Evolutionary conservation across 1,140 invertebrate species (phyloP).

Genomic region (Vanessa tameamea): DNA sequence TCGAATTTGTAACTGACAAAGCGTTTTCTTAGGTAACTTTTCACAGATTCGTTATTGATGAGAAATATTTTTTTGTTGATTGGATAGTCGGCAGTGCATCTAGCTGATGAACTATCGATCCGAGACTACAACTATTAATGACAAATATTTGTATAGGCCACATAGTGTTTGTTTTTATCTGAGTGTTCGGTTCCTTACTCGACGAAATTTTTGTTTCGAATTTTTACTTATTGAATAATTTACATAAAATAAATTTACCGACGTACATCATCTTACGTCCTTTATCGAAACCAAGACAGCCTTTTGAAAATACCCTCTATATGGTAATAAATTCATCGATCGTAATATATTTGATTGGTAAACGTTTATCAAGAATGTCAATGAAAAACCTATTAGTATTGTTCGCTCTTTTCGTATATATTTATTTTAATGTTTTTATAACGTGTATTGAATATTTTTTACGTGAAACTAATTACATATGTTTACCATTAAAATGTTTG

Average conservation of each 20-base stretch:
- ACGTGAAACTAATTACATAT: not conserved
- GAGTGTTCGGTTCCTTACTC: too few species aligned
- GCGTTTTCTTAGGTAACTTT: too few species aligned
- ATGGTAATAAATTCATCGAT: constrained; percentile 56
- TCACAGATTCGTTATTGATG: too few species aligned
- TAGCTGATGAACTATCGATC: too few species aligned
- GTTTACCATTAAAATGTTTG: too few species aligned
- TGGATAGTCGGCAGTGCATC: too few species aligned
- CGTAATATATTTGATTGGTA: constrained; percentile 53
- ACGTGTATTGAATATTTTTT: not conserved
- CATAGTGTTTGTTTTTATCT: too few species aligned
- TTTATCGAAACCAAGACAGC: constrained; percentile 24
- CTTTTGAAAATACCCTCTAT: constrained; percentile 54
- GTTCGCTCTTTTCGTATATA: not conserved
- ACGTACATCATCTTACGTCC: constrained; percentile 11
- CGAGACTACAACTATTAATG: too few species aligned
- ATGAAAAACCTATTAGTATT: constrained; percentile 43
- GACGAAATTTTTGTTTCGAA: too few species aligned
- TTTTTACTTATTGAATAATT: not conserved
- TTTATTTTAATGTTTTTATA: constrained; percentile 8
- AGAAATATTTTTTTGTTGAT: too few species aligned
- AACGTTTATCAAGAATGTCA: constrained; percentile 45
- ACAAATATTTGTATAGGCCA: too few species aligned
- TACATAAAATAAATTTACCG: constrained; percentile 23
- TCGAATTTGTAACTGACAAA: too few species aligned